Evolutionary conservation across 2,113 vertebrate genomes (phyloP), one percentile per base, ranked within the genome.

Genomic region (Myiozetetes cayanensis): DNA sequence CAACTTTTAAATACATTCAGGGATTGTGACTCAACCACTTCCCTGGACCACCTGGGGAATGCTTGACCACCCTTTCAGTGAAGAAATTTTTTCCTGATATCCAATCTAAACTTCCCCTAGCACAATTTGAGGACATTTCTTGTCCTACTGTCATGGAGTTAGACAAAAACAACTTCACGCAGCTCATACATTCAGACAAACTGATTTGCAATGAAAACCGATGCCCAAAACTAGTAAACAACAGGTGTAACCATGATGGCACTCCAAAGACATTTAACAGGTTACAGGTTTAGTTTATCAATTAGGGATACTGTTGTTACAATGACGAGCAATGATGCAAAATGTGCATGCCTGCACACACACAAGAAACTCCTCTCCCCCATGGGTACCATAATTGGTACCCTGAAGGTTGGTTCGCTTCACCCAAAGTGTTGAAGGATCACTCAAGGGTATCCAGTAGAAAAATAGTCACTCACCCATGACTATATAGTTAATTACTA

Each of bases 61-160:
- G 13, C 35, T 62, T 68, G 31, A 49, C 13, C 0, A 0, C 19
- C 4, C 8, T 37, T 17, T 33, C 7, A 43, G 6, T 24, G n/a
- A 37, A 43, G 31, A 77, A 43, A 13, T 55, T 49, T 47, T 46
- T 80, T 39, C 19, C 53, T 62, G 12, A 10, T 24, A 21, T 28
- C 10, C 27, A 47, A 17, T 24, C 47, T 43, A 35, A 35, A 59
- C 9, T 35, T 59, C 14, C 56, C n/a, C 21, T 14, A 35, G 56
- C 6, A 8, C 13, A 58, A 58, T 22, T 35, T 35, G 56, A 59
- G 56, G 56, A 15, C 56, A 59, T 35, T 35, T 59, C n/a, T 24
- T 59, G 14, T 35, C 14, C n/a, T 25, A 15, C 24, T 25, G n/a
- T 35, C 22, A 59, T 24, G 14, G n/a, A 59, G 12, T n/a, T 59